These are phyloP conservation scores for Littorina saxatilis DNA, from an alignment of 1,140 invertebrate species.

Conservation along the genomic window DNA sequence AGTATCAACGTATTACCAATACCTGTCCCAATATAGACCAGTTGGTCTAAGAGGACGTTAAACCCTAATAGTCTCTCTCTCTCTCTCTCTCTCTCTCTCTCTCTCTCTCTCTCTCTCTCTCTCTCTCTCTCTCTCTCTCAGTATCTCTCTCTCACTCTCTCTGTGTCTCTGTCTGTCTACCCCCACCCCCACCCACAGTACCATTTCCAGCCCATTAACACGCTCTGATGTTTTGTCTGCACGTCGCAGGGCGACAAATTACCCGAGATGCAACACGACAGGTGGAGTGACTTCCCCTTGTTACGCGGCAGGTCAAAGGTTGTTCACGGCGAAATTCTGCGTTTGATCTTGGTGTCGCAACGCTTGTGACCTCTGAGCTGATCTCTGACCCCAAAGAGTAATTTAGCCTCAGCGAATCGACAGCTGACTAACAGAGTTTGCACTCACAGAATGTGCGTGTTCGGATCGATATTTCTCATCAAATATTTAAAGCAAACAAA, in stretches of 20 bases:
- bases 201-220: neutral
- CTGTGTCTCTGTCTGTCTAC: too few species aligned
- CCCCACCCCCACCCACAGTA: neutral
- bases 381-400: conserved; percentile 8
- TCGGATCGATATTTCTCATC: too few species aligned
- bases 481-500: too few species aligned
- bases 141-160: too few species aligned
- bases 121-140: too few species aligned
- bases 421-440: too few species aligned
- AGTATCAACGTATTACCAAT: too few species aligned
- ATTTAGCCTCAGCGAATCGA: too few species aligned
- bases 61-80: too few species aligned
- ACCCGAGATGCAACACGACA: conserved; percentile 29
- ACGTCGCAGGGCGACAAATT: conserved; percentile 23
- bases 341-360: conserved; percentile 19
- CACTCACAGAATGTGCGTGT: too few species aligned
- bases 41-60: too few species aligned
- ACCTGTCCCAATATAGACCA: too few species aligned
- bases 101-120: conserved; percentile 11
- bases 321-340: neutral
- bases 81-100: conserved; percentile 22
- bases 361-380: neutral
- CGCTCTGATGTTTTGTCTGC: conserved; percentile 25
- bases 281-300: conserved; percentile 25
- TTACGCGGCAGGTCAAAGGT: conserved; percentile 11